Evolutionary conservation across 2,888 invertebrate species (phyloP), one percentile per base, ranked within the genome.

Genomic region (Eupeodes latifasciatus): DNA sequence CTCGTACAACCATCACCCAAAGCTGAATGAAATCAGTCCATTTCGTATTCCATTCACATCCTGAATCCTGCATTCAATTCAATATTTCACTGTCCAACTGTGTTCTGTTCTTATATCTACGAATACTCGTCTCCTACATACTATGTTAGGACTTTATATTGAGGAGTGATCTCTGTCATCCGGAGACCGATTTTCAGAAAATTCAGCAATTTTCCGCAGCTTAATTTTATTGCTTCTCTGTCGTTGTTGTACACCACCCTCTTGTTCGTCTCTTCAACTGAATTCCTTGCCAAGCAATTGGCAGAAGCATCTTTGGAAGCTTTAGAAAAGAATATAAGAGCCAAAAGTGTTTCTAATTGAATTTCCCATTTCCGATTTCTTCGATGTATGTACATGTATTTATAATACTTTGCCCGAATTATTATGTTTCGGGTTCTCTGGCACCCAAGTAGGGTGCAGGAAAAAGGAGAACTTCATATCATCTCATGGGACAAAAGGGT

Each of bases 121-220:
- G 19, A 19, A 1, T 19, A 19, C 6, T 40, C 40, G 27, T 40
- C 40, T 40, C 40, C 6, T 3, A 40, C 5, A 40, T 40, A 5
- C 40, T 40, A 40, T 40, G 40, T 27, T n/a, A 16, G 3, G 53
- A 14, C n/a, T 53, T 5, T n/a, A 16, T 53, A 59, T 67, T 69
- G 71, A 55, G 55, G 71, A 71, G 9, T 71, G 72, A 67, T 75
- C 79, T 61, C 79, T 86, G 79, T 79, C 86, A 86, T 82, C 78
- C 69, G 44, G 64, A 71, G 59, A 27, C 27, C 80, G 72, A 84
- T 84, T 87, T 84, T 76, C 76, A 71, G 80, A 87, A 83, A 83
- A 87, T 74, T 87, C 87, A 71, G 83, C 83, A 87, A 87, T 87
- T 84, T 87, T 87, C 87, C 84, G 80, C 87, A 87, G 80, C 84